A percentile compares a stretch with the other conserved stretches of the same genome.
These are phyloP conservation scores for Thecophora atra DNA, from an alignment of 2,888 invertebrate genomes.

Conservation along the genomic window DNA sequence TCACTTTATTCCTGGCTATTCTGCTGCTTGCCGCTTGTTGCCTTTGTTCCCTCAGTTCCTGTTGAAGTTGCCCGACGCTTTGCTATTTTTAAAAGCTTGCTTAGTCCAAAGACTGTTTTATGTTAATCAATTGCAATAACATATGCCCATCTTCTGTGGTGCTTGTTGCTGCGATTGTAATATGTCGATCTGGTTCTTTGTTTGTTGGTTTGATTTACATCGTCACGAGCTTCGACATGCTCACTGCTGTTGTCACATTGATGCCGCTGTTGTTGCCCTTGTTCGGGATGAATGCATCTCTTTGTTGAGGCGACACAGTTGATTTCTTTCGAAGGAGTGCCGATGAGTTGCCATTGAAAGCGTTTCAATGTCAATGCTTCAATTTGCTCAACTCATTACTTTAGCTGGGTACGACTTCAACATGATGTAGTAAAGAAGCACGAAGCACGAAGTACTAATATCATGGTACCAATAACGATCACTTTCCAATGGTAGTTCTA, in stretches of 20 bases:
- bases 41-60: neutral
- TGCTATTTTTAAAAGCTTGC: neutral
- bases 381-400: no score
- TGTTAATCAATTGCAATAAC: neutral
- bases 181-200: neutral
- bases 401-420: no score
- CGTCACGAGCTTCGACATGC: neutral
- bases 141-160: neutral
- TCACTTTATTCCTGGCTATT: neutral
- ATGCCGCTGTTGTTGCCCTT: neutral
- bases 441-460: no score
- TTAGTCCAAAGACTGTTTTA: neutral
- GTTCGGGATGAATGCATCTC: neutral
- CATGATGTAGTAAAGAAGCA: no score
- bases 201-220: neutral
- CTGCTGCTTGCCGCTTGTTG: neutral
- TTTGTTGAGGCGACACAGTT: neutral
- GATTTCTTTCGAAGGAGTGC: neutral
- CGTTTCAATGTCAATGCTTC: no score
- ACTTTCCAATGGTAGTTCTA: no score
- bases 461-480: no score
- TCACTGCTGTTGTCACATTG: neutral
- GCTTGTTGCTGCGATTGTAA: neutral
- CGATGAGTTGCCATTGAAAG: neutral
- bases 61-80: neutral